These are phyloP conservation scores for Microtus montanus DNA, from an alignment of 2,113 vertebrate genomes.

Conservation along the genomic window DNA sequence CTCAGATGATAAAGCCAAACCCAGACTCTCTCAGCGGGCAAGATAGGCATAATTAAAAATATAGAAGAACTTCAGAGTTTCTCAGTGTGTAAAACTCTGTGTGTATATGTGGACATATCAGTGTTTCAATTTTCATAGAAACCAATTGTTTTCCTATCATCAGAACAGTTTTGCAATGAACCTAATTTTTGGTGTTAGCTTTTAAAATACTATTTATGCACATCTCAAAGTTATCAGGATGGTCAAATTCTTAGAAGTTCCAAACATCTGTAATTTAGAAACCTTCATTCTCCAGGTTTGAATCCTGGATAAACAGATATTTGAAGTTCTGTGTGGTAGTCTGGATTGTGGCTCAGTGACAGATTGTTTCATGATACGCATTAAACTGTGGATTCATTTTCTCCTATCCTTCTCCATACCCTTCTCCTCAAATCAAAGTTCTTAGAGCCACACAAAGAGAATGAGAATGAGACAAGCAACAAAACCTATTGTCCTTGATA, in stretches of 20 bases:
- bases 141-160: constrained; percentile 3
- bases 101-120: not conserved
- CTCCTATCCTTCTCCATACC: not conserved
- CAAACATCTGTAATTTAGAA: not conserved
- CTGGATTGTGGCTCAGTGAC: not conserved
- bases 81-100: not conserved
- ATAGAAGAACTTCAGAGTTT: not conserved
- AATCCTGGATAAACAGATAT: not conserved
- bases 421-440: not conserved
- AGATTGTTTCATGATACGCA: not conserved
- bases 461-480: not conserved
- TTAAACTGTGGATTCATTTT: not conserved
- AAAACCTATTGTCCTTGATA: not conserved
- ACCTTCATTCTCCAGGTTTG: not conserved
- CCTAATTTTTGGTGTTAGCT: not conserved
- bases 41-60: not conserved
- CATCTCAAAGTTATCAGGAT: not conserved
- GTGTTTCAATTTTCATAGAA: not conserved
- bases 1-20: not conserved
- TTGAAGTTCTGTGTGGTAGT: not conserved
- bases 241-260: not conserved
- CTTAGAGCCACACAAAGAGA: not conserved
- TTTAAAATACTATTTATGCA: not conserved
- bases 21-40: not conserved
- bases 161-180: constrained; percentile 30